phyloP scores from a whole-genome alignment of 37 sponge, comb jelly and placozoan species.

The Diacarnus erythraeanus region DNA sequence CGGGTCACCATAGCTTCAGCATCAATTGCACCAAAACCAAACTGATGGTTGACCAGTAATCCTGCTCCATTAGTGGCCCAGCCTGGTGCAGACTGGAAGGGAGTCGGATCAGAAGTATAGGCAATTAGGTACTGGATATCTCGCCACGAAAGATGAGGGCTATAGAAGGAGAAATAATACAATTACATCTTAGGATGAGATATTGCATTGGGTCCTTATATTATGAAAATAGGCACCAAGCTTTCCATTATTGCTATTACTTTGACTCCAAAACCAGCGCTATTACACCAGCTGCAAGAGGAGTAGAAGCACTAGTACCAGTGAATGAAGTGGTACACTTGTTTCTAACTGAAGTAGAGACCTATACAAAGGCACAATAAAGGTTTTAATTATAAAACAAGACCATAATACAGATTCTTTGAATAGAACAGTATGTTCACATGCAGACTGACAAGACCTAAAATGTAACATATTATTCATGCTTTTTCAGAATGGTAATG shows the following conservation, averaged over 20 bases:
- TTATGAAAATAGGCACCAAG: no score
- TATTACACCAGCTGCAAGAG: constrained; percentile 64
- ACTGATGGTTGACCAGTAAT: constrained; percentile 65
- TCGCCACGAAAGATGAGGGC: constrained; percentile 90
- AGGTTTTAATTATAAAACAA: neutral
- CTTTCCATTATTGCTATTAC: constrained; percentile 19
- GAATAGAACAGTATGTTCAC: neutral
- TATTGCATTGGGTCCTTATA: no score
- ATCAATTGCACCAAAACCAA: constrained; percentile 94
- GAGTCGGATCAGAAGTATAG: constrained; percentile 53
- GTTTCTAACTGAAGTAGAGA: neutral
- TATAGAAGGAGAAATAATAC: no score
- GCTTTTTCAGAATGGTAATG: no score
- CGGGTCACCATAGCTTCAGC: constrained; percentile 87
- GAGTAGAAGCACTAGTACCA: constrained; percentile 76
- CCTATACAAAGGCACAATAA: neutral
- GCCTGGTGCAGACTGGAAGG: constrained; percentile 8
- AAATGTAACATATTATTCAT: no score
- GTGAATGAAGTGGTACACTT: constrained; percentile 47
- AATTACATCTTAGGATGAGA: no score
- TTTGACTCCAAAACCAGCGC: constrained; percentile 83
- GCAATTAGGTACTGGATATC: constrained; percentile 94
- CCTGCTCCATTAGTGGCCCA: constrained; percentile 92
- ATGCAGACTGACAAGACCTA: no score
- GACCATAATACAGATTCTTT: no score